Conservation (phyloP, 2,113 vertebrate genomes). For the Cynocephalus volans region DNA sequence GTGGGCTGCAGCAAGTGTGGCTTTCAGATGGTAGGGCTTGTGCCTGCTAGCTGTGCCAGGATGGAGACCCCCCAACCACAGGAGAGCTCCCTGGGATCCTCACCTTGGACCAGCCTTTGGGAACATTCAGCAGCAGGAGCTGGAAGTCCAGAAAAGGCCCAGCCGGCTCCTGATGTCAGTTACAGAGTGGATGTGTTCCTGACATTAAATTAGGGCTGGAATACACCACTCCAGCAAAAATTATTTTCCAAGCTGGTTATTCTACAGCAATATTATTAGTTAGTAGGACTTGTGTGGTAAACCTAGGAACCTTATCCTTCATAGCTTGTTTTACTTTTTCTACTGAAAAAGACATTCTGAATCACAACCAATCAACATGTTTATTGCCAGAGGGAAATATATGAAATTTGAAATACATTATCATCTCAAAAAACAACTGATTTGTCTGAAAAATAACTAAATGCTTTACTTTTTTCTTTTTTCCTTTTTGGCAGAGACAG, state of each 20-base stretch:
- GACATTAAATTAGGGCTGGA: not conserved
- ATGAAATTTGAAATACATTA: constrained; percentile 34
- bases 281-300: not conserved
- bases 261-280: not conserved
- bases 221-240: not conserved
- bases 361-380: not conserved
- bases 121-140: not conserved
- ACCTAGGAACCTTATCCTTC: not conserved
- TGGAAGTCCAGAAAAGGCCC: not conserved
- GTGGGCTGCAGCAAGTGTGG: not conserved
- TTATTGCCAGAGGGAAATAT: not conserved
- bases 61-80: too few species aligned
- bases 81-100: not conserved
- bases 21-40: not conserved
- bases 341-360: constrained; percentile 32
- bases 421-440: not conserved
- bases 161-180: not conserved
- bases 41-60: not conserved
- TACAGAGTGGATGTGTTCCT: not conserved
- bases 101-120: not conserved
- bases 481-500: not conserved
- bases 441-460: not conserved
- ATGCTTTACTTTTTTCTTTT: not conserved
- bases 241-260: not conserved
- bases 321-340: not conserved